A percentile compares a stretch with the other conserved stretches of the same genome.
These are phyloP conservation scores for Drosophila parvula DNA, from an alignment of 1,140 invertebrate genomes.

Conservation along the genomic window DNA sequence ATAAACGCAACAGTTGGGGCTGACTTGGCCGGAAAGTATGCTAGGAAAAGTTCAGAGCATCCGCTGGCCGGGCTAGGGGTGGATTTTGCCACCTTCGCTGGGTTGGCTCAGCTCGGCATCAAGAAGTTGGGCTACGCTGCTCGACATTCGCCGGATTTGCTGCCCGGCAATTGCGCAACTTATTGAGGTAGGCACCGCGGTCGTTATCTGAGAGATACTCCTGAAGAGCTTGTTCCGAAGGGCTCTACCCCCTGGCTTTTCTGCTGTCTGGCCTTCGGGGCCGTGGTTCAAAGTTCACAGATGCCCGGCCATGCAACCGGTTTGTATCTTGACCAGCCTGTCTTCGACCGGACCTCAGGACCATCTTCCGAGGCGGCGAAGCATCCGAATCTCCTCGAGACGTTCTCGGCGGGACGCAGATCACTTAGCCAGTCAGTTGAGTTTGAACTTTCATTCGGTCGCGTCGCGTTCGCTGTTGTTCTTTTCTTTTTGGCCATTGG, in stretches of 20 bases:
- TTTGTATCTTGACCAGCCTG: conserved; percentile 73
- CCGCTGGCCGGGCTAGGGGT: conserved; percentile 40
- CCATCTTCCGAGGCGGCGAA: conserved; percentile 27
- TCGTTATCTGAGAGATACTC: conserved; percentile 44
- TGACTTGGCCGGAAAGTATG: conserved; percentile 60
- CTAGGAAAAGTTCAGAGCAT: conserved; percentile 51
- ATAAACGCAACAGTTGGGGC: conserved; percentile 12
- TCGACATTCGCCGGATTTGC: conserved; percentile 44
- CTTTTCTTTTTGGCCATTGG: conserved; percentile 59
- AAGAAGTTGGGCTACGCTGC: conserved; percentile 24
- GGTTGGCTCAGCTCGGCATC: conserved; percentile 39
- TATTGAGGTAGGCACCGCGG: conserved; percentile 74
- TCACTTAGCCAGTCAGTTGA: conserved; percentile 63
- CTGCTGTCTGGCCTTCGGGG: conserved; percentile 40
- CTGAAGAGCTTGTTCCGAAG: conserved; percentile 15
- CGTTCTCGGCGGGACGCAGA: conserved; percentile 37
- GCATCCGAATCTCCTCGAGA: conserved; percentile 57
- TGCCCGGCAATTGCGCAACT: conserved; percentile 56
- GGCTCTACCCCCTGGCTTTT: conserved; percentile 43
- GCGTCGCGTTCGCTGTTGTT: conserved; percentile 72
- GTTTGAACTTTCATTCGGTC: conserved; percentile 81
- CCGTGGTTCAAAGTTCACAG: conserved; percentile 69
- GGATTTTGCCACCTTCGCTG: conserved; percentile 27
- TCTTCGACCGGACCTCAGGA: conserved; percentile 68
- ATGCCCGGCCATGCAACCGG: conserved; percentile 67